A percentile compares a stretch with the other conserved stretches of the same genome.
These are phyloP conservation scores for rat (Rattus norvegicus) DNA, from an alignment of 2,113 vertebrate species.

Conservation along the genomic window DNA sequence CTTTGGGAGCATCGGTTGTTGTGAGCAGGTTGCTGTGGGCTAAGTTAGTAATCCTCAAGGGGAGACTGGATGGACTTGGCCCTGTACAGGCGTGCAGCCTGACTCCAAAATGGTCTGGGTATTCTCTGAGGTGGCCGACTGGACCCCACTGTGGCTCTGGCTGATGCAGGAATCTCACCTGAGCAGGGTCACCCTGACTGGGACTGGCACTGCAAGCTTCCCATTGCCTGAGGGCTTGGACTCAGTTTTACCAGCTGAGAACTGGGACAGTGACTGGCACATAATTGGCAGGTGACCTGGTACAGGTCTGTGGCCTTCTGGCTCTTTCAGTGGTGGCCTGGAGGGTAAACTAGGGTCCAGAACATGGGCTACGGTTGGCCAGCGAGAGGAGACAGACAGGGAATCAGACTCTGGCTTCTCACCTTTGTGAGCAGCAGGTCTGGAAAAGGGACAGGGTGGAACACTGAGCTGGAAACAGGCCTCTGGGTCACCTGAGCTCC, in stretches of 20 bases:
- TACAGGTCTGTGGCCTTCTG: background rate
- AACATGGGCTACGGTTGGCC: background rate
- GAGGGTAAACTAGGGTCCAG: background rate
- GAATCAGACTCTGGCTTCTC: background rate
- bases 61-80: background rate
- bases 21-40: background rate
- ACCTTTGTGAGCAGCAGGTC: background rate
- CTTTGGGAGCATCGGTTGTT: background rate
- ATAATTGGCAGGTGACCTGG: background rate
- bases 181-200: background rate
- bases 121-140: background rate
- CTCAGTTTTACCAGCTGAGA: background rate
- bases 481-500: background rate
- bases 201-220: background rate
- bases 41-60: background rate
- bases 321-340: background rate
- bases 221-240: background rate
- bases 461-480: background rate
- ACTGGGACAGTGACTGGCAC: too few relatives aligned
- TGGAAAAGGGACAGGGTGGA: background rate
- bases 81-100: background rate
- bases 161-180: background rate
- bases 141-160: background rate
- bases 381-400: background rate
- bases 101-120: background rate